Evolutionary conservation across 2,888 invertebrate species (phyloP), one percentile per base, ranked within the genome.

Genomic region (Dendrolimus houi): DNA sequence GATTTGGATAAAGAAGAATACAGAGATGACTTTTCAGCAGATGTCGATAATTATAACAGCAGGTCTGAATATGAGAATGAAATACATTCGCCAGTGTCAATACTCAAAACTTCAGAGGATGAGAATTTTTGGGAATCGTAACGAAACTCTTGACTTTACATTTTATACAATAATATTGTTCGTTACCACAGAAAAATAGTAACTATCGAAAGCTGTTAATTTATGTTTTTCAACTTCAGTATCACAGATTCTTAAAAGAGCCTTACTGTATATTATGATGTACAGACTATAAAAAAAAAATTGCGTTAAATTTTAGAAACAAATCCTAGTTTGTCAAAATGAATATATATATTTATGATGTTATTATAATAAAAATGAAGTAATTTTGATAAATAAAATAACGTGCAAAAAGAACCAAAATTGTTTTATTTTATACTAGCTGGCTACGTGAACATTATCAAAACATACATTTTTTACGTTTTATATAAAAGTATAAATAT

Each of bases 51-150:
- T 59, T 81, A 81, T 55, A 80, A 80, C 59, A 81, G 74, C 54
- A 68, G 64, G 0, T 79, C 81, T 0, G 82, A 81, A 1, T 64
- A 66, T 8, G 77, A 67, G 1, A 68, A 68, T 7, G 67, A 47
- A 10, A 47, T 47, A 47, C 47, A 69, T 14, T 81, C 87, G 0
- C 83, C 81, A 0, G 72, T 85, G 42, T 87, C 87, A 0, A 52
- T 80, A 13, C 67, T 73, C 0, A 86, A 81, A 58, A 74, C 75
- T 0, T 79, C 81, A 0, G 84, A 85, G 14, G 81, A 85, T 47
- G 86, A 85, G 12, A 76, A 79, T 63, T 83, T 83, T 71, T 88
- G 89, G 88, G 81, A 83, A n/a, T 65, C 66, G 8, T 81, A 73
- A 79, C 52, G 7, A 47, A 29, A 29, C 6, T 29, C 29, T 17